Evolutionary conservation across 2,113 vertebrate genomes (phyloP).

Genomic region (Prionailurus viverrinus): DNA sequence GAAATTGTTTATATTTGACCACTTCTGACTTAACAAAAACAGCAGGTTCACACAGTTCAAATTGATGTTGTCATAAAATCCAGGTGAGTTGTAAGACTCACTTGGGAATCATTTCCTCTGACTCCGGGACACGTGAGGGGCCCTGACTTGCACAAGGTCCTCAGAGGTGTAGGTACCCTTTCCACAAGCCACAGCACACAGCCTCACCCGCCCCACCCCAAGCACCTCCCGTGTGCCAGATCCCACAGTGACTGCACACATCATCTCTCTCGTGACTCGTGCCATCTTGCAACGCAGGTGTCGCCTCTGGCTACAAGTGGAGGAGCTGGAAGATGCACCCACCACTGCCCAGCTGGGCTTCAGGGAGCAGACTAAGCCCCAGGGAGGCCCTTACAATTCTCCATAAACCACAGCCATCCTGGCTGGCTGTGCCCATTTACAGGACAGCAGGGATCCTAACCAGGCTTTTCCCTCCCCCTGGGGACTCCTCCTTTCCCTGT

Average conservation of each 20-base stretch:
- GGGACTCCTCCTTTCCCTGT: background rate
- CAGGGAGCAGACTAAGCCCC: background rate
- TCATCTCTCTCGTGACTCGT: background rate
- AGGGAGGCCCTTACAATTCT: background rate
- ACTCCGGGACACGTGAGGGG: background rate
- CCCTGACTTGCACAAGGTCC: background rate
- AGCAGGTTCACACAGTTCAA: background rate
- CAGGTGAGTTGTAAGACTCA: background rate
- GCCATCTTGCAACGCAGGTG: background rate
- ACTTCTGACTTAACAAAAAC: conserved; percentile 21
- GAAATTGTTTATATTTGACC: background rate
- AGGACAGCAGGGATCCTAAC: background rate
- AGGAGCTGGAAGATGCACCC: background rate
- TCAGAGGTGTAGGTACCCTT: accelerated
- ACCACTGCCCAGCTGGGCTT: background rate
- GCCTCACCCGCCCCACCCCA: background rate
- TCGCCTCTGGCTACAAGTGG: accelerated
- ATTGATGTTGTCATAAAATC: background rate
- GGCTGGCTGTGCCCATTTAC: background rate
- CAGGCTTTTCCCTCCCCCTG: too few species aligned
- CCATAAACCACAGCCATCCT: background rate
- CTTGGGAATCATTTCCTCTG: background rate
- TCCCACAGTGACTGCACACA: background rate
- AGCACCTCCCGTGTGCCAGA: accelerated
- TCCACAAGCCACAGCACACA: background rate